Percentiles rank a stretch among this genome's conserved stretches.
phyloP scores from a whole-genome alignment of 2,888 invertebrate genomes.

The Agrochola litura region DNA sequence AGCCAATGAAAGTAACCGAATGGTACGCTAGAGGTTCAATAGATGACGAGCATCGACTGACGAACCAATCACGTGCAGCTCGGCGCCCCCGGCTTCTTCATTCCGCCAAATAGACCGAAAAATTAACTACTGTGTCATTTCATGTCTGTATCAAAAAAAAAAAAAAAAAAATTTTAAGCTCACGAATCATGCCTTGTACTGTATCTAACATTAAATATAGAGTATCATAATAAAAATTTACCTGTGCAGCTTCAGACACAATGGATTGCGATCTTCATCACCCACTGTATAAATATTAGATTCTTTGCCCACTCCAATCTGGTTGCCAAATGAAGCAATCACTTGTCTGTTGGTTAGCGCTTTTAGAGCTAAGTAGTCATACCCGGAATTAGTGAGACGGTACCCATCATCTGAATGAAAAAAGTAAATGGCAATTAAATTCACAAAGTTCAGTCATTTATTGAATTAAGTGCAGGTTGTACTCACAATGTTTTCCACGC shows the following conservation, averaged over 20 bases:
- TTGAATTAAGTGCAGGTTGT: background rate
- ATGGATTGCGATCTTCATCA: constrained; percentile 94
- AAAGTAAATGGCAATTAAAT: background rate
- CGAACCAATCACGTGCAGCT: too few species aligned
- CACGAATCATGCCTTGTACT: too few species aligned
- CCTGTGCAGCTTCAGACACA: constrained; percentile 98
- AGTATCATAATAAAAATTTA: constrained; percentile 68
- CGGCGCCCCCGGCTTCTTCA: too few species aligned
- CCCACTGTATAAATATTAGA: constrained; percentile 98
- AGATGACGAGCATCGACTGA: too few species aligned
- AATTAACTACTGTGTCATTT: too few species aligned
- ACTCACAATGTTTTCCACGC: constrained; percentile 97
- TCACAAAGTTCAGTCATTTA: background rate
- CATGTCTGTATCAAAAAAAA: too few species aligned
- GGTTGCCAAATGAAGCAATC: constrained; percentile 97
- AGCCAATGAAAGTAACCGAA: too few species aligned
- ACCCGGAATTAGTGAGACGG: constrained; percentile 98
- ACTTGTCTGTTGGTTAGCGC: constrained; percentile 94
- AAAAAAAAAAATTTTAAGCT: too few species aligned
- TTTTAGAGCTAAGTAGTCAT: constrained; percentile 98
- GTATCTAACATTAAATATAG: too few species aligned
- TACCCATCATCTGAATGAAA: constrained; percentile 96
- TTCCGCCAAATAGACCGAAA: too few species aligned
- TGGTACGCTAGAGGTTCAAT: too few species aligned
- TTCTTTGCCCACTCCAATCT: constrained; percentile 99